A percentile compares a stretch with the other conserved stretches of the same genome.
phyloP scores from a whole-genome alignment of 2,113 vertebrate genomes.

The Tenrec ecaudatus region DNA sequence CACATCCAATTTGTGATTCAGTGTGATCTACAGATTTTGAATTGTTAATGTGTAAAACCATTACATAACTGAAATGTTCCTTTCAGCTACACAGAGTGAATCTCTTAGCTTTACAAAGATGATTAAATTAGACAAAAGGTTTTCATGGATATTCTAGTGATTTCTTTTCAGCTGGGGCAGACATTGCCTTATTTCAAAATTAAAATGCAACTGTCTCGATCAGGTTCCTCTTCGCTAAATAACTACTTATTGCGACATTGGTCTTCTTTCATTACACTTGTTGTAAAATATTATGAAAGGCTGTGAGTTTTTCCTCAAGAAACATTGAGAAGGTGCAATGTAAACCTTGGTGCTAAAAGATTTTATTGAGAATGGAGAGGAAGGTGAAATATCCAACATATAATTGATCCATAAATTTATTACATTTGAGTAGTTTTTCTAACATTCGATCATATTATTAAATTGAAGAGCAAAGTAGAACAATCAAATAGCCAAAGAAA shows the following conservation, averaged over 20 bases:
- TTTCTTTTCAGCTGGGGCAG: not conserved
- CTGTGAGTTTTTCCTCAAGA: not conserved
- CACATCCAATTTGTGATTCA: not conserved
- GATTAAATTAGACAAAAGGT: not conserved
- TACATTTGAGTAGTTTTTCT: not conserved
- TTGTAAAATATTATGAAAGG: not conserved
- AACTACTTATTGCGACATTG: not conserved
- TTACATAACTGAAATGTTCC: not conserved
- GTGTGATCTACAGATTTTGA: not conserved
- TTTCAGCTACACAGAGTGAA: not conserved
- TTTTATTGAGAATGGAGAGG: not conserved
- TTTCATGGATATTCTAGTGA: not conserved
- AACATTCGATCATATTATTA: not conserved
- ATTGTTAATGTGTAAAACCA: not conserved
- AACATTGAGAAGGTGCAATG: not conserved
- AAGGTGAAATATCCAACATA: not conserved
- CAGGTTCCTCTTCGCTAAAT: not conserved
- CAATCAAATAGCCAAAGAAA: not conserved
- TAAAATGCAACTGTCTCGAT: not conserved
- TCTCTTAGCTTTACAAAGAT: not conserved
- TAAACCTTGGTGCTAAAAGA: not conserved
- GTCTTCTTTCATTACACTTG: not conserved
- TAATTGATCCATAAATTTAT: slow-evolving; percentile 43
- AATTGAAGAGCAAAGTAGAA: not conserved
- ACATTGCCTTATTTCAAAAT: not conserved